Percentiles rank a stretch among this genome's conserved stretches.
These are phyloP conservation scores for Heteropelma amictum DNA, from an alignment of 2,888 invertebrate genomes.

Conservation along the genomic window DNA sequence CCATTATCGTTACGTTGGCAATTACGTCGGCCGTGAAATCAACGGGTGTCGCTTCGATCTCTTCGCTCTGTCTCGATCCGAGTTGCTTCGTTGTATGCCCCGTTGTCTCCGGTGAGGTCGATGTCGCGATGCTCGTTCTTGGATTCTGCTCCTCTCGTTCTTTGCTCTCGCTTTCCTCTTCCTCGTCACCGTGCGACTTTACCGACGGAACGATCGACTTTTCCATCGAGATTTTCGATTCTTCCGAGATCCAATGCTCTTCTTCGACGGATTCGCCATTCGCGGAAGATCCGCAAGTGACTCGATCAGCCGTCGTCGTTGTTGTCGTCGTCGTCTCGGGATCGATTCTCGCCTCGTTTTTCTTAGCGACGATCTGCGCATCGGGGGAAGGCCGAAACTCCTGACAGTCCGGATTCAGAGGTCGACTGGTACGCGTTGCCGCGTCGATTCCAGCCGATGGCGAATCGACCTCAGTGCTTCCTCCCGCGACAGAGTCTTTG, in stretches of 20 bases:
- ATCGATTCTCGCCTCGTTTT: not conserved
- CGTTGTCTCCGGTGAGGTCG: not conserved
- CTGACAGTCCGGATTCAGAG: constrained; percentile 74
- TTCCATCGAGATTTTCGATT: no score
- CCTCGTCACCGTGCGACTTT: no score
- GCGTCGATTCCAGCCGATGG: not conserved
- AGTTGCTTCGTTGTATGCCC: not conserved
- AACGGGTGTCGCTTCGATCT: constrained; percentile 39
- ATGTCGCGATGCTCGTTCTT: not conserved
- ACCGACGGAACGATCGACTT: no score
- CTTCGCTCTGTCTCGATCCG: constrained; percentile 19
- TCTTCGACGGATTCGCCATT: no score
- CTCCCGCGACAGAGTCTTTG: not conserved
- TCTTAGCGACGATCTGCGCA: constrained; percentile 36
- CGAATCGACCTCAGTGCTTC: not conserved
- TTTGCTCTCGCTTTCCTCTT: no score
- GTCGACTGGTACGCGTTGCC: constrained; percentile 61
- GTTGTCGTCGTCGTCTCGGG: not conserved
- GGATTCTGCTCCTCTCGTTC: no score
- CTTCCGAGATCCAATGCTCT: no score
- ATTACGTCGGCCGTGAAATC: constrained; percentile 59
- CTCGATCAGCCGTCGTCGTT: no score
- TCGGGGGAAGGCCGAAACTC: constrained; percentile 68
- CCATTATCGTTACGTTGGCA: constrained; percentile 51
- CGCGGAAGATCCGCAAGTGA: no score